Conservation (phyloP, 2,888 invertebrate genomes). For the Macrophya annulata region DNA sequence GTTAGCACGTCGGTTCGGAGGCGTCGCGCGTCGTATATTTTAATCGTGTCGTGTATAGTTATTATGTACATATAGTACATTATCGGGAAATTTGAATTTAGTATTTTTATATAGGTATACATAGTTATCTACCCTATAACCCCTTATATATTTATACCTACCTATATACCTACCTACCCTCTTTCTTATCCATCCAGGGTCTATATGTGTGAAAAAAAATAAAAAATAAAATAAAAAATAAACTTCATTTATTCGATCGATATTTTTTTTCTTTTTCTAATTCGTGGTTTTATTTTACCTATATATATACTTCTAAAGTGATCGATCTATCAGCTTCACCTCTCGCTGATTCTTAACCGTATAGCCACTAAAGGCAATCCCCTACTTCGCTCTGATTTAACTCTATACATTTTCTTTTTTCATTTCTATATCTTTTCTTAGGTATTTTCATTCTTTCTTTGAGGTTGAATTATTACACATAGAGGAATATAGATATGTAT, state of each 20-base stretch:
- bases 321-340: slow-evolving; percentile 4
- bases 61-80: not conserved
- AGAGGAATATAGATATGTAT: no score
- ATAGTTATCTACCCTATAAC: not conserved
- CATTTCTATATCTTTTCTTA: not conserved
- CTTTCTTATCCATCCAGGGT: not conserved
- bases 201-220: not conserved
- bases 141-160: not conserved
- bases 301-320: no score
- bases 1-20: slow-evolving; percentile 18
- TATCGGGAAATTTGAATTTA: not conserved
- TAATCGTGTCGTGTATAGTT: not conserved
- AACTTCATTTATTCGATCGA: not conserved
- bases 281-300: not conserved
- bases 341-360: not conserved
- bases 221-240: not conserved
- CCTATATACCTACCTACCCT: not conserved
- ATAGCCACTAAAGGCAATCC: not conserved
- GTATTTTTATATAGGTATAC: not conserved
- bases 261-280: not conserved
- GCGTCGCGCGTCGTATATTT: not conserved
- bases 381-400: not conserved
- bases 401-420: not conserved
- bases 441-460: not conserved
- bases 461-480: not conserved